Evolutionary conservation across 2,888 invertebrate genomes (phyloP), one percentile per base, ranked within the genome.

Genomic region (Argynnis bischoffii): DNA sequence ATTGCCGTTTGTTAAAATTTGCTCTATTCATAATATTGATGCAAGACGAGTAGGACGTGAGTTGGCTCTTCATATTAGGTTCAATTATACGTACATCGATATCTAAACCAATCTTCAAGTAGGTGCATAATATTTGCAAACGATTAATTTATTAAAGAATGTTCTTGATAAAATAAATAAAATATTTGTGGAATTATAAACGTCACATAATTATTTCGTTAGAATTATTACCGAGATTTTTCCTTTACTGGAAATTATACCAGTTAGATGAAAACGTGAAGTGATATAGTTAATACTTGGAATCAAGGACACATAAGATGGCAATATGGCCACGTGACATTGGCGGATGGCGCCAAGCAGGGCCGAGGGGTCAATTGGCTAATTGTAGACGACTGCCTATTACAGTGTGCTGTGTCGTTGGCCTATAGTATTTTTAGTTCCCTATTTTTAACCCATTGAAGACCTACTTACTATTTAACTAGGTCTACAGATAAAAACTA

Each of bases 291-390:
- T 11, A 21, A 48, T 66, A 57, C 61, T 21, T 55, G 65, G 51
- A 67, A 70, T 55, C 75, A 77, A 77, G 78, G 75, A 55, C 77
- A 65, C 57, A 60, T 50, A 63, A 56, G 64, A 71, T 75, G 72
- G 70, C 67, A 72, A 70, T 56, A 31, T 60, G 54, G 68, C 64
- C 76, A 75, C 74, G 74, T 77, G 74, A 75, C 68, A 53, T 21
- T 69, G 63, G 69, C 69, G 65, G 71, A 71, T 78, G 82, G 81
- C 82, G 82, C 81, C 82, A 82, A 81, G 83, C 77, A 80, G 75
- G 74, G 70, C 77, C 77, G 81, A 77, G 79, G 84, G 89, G 89
- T 90, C 89, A 91, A 91, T 90, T 91, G 89, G 79, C 81, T 89
- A 91, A 90, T 90, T 88, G 86, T 83, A 77, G 77, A 81, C 79